Percentiles rank a stretch among this genome's conserved stretches.
Evolutionary conservation across 2,113 vertebrate genomes (phyloP).

Genomic region (Tricholaema leucomelas): DNA sequence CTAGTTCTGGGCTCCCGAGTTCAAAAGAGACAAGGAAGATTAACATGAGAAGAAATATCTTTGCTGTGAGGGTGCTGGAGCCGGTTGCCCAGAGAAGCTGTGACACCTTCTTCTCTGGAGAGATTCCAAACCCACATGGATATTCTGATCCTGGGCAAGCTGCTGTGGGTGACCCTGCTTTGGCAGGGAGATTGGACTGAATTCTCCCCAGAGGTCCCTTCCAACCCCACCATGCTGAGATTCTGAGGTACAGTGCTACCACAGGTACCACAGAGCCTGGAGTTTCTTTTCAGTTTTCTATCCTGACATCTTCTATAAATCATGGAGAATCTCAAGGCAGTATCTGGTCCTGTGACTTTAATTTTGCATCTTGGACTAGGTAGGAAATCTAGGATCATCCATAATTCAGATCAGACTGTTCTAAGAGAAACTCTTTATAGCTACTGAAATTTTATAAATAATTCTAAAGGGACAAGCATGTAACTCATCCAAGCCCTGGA

Average conservation of each 20-base stretch:
- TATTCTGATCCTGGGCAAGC: no score
- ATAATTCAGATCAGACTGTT: slow-evolving; percentile 64
- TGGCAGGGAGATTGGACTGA: no score
- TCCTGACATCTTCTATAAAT: not conserved
- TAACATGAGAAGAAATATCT: no score
- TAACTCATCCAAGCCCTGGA: slow-evolving; percentile 64
- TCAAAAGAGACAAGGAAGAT: no score
- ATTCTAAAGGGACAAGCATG: slow-evolving; percentile 65
- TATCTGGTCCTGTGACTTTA: slow-evolving; percentile 20
- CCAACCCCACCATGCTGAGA: no score
- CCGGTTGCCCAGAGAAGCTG: no score
- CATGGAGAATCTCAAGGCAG: not conserved
- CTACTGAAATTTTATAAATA: slow-evolving; percentile 71
- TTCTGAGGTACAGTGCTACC: not conserved
- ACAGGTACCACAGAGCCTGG: not conserved
- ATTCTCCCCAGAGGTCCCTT: no score
- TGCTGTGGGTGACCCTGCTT: no score
- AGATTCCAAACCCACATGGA: no score
- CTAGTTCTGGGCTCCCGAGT: no score
- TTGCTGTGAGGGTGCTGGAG: no score
- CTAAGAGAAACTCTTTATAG: slow-evolving; percentile 51
- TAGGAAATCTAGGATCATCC: slow-evolving; percentile 48
- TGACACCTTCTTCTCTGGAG: no score
- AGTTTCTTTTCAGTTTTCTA: not conserved
- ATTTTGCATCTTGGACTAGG: slow-evolving; percentile 33